Evolutionary conservation across 2,113 vertebrate genomes (phyloP).

Genomic region (Pachyramphus minor): DNA sequence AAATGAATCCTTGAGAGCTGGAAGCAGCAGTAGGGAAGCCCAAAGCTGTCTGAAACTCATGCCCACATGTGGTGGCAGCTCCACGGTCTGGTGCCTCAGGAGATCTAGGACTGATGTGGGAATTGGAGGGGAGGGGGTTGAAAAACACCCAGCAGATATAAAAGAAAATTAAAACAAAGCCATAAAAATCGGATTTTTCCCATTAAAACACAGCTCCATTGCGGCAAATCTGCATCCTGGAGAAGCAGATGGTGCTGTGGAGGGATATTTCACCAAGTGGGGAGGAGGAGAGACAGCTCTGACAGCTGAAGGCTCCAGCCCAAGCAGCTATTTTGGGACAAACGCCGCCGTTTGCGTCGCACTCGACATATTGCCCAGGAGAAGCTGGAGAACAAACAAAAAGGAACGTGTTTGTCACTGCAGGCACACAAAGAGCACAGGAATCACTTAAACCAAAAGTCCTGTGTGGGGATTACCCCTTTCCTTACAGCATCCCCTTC

Average conservation of each 20-base stretch:
- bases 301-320: constrained; percentile 18
- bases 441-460: not conserved
- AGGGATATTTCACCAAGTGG: not conserved
- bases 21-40: not conserved
- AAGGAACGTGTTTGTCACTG: not conserved
- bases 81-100: not conserved
- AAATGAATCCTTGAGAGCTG: not conserved
- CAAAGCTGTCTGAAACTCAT: not conserved
- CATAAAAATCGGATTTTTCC: not conserved
- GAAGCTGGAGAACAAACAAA: not conserved
- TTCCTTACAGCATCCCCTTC: not conserved
- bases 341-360: not conserved
- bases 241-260: constrained; percentile 32
- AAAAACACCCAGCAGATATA: not conserved
- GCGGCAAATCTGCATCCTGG: not conserved
- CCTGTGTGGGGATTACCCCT: not conserved
- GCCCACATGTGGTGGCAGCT: not conserved
- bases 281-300: not conserved
- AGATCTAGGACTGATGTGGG: not conserved
- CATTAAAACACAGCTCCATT: not conserved
- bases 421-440: not conserved
- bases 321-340: not conserved
- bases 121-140: not conserved
- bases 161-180: not conserved
- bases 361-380: not conserved